phyloP scores from a whole-genome alignment of 2,797 vertebrate genomes.

The Tapirus indicus region DNA sequence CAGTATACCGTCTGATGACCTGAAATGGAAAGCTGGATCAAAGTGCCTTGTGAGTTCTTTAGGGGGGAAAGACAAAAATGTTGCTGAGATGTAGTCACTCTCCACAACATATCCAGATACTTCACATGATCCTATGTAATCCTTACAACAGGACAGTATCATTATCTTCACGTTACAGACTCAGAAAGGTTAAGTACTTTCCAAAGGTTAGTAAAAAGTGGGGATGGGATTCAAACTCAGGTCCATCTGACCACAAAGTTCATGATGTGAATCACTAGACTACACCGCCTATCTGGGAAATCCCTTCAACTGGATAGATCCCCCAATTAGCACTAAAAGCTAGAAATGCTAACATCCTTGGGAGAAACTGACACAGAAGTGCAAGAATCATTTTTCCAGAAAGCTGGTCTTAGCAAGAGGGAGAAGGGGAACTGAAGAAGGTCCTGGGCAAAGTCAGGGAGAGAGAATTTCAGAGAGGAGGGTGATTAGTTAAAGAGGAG shows the following conservation, averaged over 20 bases:
- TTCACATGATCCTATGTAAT: background rate
- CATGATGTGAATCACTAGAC: background rate
- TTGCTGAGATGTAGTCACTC: background rate
- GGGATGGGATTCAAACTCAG: background rate
- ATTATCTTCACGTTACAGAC: background rate
- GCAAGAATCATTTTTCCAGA: background rate
- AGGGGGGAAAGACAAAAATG: background rate
- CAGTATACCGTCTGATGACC: fast-evolving
- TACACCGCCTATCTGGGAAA: background rate
- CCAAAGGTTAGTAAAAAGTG: background rate
- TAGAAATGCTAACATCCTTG: background rate
- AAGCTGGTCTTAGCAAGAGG: background rate
- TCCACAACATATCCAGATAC: background rate
- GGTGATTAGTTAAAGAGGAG: background rate
- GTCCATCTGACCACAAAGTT: background rate
- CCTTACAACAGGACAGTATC: background rate
- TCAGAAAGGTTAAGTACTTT: background rate
- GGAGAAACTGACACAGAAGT: background rate
- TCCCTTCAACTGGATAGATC: background rate
- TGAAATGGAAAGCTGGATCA: background rate
- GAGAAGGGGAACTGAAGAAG: background rate
- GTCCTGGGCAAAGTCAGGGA: background rate
- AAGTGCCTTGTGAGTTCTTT: background rate
- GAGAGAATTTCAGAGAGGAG: background rate
- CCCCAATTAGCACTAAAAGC: background rate